Evolutionary conservation across 2,888 invertebrate genomes (phyloP).

Genomic region (Creontiades dilutus): DNA sequence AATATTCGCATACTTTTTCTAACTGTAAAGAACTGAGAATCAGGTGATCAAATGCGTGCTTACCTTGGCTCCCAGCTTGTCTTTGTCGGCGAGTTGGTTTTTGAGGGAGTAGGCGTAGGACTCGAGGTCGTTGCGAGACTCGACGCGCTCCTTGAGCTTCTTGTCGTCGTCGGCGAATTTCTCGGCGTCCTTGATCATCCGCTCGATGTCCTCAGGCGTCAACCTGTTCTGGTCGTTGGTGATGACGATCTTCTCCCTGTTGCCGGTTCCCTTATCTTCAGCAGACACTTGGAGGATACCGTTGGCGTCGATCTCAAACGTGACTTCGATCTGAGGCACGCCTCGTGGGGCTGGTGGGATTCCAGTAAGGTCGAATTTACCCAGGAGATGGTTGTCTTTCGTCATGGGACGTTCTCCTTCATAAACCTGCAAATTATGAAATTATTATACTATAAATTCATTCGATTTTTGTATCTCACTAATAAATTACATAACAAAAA

Average conservation of each 20-base stretch:
- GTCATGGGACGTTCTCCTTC: constrained; percentile 99
- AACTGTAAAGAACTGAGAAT: no score
- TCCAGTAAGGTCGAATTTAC: constrained; percentile 98
- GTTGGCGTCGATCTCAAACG: constrained; percentile 96
- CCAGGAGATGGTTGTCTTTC: constrained; percentile 98
- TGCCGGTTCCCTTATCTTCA: constrained; percentile 99
- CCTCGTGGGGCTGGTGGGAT: constrained; percentile 97
- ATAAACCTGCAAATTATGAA: constrained; percentile 85
- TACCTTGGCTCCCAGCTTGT: constrained; percentile 94
- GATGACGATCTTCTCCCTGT: constrained; percentile 98
- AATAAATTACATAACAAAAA: no score
- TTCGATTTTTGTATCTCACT: no score
- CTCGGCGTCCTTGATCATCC: constrained; percentile 99
- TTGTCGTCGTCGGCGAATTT: constrained; percentile 99
- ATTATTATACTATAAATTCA: no score
- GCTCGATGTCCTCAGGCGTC: constrained; percentile 98
- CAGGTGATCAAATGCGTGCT: background rate
- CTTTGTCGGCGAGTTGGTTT: constrained; percentile 97
- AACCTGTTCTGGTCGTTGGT: constrained; percentile 98
- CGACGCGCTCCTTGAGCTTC: constrained; percentile 96
- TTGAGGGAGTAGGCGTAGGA: constrained; percentile 98
- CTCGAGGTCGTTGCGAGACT: constrained; percentile 97
- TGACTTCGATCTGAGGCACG: constrained; percentile 96
- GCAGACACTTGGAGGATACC: constrained; percentile 97
- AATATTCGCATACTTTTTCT: no score